Evolutionary conservation across 1,140 invertebrate species (phyloP).

Genomic region (Brachionus plicatilis): DNA sequence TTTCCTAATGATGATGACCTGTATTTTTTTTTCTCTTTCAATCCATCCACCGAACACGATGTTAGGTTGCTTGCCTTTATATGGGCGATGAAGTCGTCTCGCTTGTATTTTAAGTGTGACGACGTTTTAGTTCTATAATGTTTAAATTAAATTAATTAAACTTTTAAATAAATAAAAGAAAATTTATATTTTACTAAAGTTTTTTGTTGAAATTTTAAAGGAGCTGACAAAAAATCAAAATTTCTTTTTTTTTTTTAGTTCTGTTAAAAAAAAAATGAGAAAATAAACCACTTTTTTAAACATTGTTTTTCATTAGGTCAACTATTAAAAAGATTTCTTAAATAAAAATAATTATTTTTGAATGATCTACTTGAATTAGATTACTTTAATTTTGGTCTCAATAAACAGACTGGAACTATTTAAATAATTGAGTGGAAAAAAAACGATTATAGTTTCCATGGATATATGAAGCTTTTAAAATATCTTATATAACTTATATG

Average conservation of each 20-base stretch:
- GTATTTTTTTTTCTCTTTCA: too few relatives aligned
- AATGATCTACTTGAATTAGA: not conserved
- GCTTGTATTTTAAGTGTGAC: too few relatives aligned
- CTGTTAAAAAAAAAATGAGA: not conserved
- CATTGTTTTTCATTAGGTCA: not conserved
- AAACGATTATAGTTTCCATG: slow-evolving; percentile 16
- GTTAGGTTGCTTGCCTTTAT: too few relatives aligned
- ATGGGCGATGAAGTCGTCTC: too few relatives aligned
- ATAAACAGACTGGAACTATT: slow-evolving; percentile 10
- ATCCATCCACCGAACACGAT: too few relatives aligned
- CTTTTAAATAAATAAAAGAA: not conserved
- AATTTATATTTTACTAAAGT: too few relatives aligned
- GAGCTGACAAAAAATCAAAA: not conserved
- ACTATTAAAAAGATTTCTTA: not conserved
- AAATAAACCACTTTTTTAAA: not conserved
- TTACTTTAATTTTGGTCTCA: not conserved
- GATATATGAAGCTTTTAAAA: slow-evolving; percentile 27
- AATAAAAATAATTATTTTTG: not conserved
- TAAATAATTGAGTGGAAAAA: not conserved
- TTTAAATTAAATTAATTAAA: not conserved
- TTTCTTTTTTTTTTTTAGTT: not conserved
- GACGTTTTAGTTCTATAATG: too few relatives aligned
- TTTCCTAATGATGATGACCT: too few relatives aligned
- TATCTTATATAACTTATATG: slow-evolving; percentile 27
- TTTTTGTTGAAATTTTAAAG: too few relatives aligned